Evolutionary conservation across 1,140 invertebrate species (phyloP).

Genomic region (Chymomyza costata): DNA sequence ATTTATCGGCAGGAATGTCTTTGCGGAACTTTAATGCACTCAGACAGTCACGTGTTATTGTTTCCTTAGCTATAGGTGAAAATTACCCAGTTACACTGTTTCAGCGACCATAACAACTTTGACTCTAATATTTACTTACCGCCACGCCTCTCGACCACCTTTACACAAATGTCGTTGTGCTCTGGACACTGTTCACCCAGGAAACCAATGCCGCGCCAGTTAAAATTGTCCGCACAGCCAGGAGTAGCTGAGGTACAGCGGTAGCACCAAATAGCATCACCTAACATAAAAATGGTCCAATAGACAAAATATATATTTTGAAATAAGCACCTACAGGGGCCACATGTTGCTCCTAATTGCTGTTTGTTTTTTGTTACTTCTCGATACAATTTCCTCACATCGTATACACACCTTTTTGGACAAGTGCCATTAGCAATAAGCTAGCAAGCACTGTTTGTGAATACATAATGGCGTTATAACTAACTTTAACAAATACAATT

Average conservation of each 20-base stretch:
- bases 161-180: constrained; percentile 91
- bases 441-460: too few relatives aligned
- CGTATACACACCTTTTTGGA: too few relatives aligned
- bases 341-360: constrained; percentile 1
- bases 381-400: neutral
- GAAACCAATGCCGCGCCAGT: constrained; percentile 84
- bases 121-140: constrained; percentile 80
- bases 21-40: constrained; percentile 86
- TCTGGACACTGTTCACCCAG: constrained; percentile 87
- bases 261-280: constrained; percentile 86
- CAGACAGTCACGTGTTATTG: constrained; percentile 90
- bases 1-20: constrained; percentile 94
- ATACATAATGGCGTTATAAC: too few relatives aligned
- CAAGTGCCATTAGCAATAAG: too few relatives aligned
- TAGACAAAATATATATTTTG: neutral
- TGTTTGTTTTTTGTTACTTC: constrained; percentile 12
- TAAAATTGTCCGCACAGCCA: constrained; percentile 89
- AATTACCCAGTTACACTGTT: constrained; percentile 9
- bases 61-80: constrained; percentile 81
- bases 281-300: constrained; percentile 47
- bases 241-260: constrained; percentile 92
- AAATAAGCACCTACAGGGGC: neutral
- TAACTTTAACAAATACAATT: too few relatives aligned
- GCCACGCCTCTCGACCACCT: constrained; percentile 91
- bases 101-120: neutral